Conservation (phyloP, 1,140 invertebrate genomes). For the Drosophila bocki region DNA sequence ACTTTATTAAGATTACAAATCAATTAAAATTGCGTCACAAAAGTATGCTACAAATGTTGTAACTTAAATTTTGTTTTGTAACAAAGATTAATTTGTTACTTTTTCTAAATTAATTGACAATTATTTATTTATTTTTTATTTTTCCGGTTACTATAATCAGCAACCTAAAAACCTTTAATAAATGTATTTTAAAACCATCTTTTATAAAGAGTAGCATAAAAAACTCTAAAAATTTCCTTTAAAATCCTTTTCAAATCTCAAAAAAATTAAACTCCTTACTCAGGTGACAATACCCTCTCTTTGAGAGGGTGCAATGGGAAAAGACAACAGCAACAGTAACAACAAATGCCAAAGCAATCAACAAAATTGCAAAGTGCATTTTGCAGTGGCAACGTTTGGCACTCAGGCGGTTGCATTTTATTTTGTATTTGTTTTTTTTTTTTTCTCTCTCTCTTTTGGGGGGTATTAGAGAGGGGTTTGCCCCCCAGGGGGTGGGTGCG, state of each 20-base stretch:
- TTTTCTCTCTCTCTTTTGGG: slow-evolving; percentile 1
- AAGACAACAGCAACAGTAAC: slow-evolving; percentile 47
- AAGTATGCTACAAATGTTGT: too few species aligned
- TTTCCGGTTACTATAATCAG: too few species aligned
- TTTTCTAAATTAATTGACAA: too few species aligned
- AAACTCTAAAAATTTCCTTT: neutral
- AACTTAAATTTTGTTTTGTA: too few species aligned
- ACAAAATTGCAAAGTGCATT: slow-evolving; percentile 83
- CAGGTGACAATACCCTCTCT: slow-evolving; percentile 5
- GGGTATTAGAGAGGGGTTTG: slow-evolving; percentile 9
- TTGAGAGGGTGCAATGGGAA: slow-evolving; percentile 5
- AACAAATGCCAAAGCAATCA: slow-evolving; percentile 82
- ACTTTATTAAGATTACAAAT: too few species aligned
- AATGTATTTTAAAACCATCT: too few species aligned
- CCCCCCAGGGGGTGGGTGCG: neutral
- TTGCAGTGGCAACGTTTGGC: slow-evolving; percentile 78
- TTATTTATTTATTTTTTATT: too few species aligned
- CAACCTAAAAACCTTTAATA: too few species aligned
- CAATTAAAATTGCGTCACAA: too few species aligned
- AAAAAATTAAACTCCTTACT: neutral
- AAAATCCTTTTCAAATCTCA: neutral
- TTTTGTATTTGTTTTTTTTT: neutral
- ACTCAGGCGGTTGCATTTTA: slow-evolving; percentile 36
- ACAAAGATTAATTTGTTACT: too few species aligned
- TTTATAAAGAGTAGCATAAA: too few species aligned